phyloP scores from a whole-genome alignment of 2,888 invertebrate species.

The Synergus gifuensis region DNA sequence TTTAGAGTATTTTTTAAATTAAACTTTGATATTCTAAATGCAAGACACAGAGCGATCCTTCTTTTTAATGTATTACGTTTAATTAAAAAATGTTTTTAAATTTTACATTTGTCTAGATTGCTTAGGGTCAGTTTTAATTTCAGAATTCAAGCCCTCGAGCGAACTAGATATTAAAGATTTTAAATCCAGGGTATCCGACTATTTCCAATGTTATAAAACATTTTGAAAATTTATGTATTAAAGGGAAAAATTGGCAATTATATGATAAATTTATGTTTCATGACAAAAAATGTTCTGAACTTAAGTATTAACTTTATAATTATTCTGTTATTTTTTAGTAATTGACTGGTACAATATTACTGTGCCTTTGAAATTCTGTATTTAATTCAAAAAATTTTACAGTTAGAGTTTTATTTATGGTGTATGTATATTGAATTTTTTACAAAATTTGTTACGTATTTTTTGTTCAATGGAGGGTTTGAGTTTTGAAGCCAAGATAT shows the following conservation, averaged over 20 bases:
- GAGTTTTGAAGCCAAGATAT: constrained; percentile 6
- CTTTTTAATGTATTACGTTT: constrained; percentile 12
- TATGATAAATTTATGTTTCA: neutral
- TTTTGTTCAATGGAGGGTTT: neutral
- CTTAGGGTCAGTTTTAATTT: constrained; percentile 23
- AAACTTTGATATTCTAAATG: constrained; percentile 40
- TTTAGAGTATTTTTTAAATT: constrained; percentile 41
- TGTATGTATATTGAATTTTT: neutral
- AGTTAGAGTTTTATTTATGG: neutral
- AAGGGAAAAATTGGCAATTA: neutral
- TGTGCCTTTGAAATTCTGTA: neutral
- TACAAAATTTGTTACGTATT: neutral
- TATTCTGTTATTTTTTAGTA: neutral
- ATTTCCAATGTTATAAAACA: neutral
- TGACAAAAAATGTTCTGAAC: neutral
- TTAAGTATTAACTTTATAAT: neutral
- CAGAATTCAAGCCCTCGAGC: neutral
- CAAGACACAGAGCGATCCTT: constrained; percentile 25
- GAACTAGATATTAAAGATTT: neutral
- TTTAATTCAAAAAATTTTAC: neutral
- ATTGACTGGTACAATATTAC: neutral
- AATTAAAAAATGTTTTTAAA: neutral
- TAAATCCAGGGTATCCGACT: neutral
- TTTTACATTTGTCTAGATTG: constrained; percentile 12
- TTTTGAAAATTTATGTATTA: neutral